phyloP scores from a whole-genome alignment of 2,797 vertebrate species.

The Pseudochirops corinnae region DNA sequence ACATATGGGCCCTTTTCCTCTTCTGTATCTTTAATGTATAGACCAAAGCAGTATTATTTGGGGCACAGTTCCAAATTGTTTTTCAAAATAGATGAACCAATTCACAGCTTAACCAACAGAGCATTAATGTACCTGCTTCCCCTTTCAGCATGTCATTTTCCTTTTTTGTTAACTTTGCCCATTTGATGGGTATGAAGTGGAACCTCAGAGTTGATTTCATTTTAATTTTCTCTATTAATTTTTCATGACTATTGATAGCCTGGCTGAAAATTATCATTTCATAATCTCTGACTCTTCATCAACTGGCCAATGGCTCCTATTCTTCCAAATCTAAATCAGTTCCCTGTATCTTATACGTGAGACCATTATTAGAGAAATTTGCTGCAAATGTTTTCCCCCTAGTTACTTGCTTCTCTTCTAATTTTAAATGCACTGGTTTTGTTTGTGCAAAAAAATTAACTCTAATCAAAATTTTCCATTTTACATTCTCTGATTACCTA shows the following conservation, averaged over 20 bases:
- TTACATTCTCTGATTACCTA: not conserved
- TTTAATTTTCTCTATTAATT: not conserved
- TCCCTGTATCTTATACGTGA: not conserved
- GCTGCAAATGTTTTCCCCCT: not conserved
- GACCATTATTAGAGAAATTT: not conserved
- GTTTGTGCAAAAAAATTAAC: not conserved
- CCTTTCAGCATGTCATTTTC: not conserved
- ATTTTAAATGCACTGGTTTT: not conserved
- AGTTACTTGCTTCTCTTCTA: not conserved
- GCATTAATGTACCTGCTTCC: not conserved
- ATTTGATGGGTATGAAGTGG: not conserved
- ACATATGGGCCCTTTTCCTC: not conserved
- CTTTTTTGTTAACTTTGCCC: not conserved
- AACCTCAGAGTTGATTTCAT: not conserved
- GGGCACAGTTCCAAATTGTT: not conserved
- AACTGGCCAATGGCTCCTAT: not conserved
- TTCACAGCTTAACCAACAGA: not conserved
- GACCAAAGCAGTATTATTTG: not conserved
- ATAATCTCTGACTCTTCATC: not conserved
- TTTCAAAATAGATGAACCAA: not conserved
- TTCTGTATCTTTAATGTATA: not conserved
- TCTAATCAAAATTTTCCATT: not conserved
- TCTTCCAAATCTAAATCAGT: not conserved
- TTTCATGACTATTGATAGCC: not conserved
- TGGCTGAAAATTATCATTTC: not conserved